Conservation (phyloP, 2,888 invertebrate species). For the Schizotus pectinicornis region DNA sequence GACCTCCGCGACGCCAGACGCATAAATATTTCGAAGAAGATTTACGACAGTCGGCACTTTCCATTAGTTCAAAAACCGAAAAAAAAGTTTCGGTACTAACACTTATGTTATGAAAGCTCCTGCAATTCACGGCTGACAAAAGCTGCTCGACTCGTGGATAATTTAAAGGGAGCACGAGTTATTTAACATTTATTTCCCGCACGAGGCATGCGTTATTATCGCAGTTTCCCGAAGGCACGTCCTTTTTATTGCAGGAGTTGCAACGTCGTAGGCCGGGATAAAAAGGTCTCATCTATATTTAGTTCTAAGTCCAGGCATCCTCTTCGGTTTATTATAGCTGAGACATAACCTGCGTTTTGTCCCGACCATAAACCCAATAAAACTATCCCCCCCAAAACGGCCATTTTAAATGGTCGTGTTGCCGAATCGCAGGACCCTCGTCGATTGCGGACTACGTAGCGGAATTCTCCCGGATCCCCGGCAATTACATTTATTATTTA, state of each 20-base stretch:
- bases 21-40: too few species aligned
- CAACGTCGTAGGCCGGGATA: conserved; percentile 15
- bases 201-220: too few species aligned
- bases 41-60: too few species aligned
- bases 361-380: conserved; percentile 4
- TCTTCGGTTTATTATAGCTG: conserved; percentile 17
- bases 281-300: conserved; percentile 18
- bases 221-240: conserved; percentile 9
- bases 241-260: conserved; percentile 1
- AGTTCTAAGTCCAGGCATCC: conserved; percentile 12
- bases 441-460: conserved; percentile 5
- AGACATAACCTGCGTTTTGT: conserved; percentile 7
- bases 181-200: too few species aligned
- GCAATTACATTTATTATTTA: conserved; percentile 52
- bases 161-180: too few species aligned
- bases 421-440: conserved; percentile 4
- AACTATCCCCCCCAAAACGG: not conserved
- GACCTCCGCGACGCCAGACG: too few species aligned
- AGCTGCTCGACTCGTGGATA: too few species aligned
- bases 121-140: too few species aligned
- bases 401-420: conserved; percentile 7
- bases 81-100: too few species aligned
- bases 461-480: conserved; percentile 14
- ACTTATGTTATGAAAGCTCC: too few species aligned
- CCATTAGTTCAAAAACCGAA: too few species aligned